Base-by-base conservation (phyloP, 2,797 vertebrate genomes). In the Pseudochaenichthys georgianus region DNA sequence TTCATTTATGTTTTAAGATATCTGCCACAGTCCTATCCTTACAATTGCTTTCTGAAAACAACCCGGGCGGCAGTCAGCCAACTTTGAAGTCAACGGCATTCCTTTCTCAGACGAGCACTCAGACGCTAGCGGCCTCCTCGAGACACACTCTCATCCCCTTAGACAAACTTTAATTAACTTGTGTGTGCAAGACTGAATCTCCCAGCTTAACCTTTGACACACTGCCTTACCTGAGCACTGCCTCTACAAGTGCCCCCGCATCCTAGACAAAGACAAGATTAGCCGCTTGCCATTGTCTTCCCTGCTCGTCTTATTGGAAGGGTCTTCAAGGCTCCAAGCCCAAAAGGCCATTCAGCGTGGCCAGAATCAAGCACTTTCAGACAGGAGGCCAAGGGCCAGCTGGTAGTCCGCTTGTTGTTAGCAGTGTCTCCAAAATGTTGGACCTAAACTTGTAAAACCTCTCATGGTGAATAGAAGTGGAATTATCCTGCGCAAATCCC, bases 401-500 rank as follows among this genome's bases (percentile, higher is more conserved):
- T 92, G 94, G 92, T 90, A 87, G 91, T 91, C 90, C 75, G 76
- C 87, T 88, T 81, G 77, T 89, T 89, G 88, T 91, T 90, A 91
- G 89, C 81, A 47, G 86, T 73, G 81, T 88, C 80, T 87, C 81
- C 77, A 80, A 92, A 89, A 74, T 86, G 92, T 92, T 91, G 90
- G 92, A 89, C 75, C 81, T 92, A 90, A 90, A 88, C 89, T 93
- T 90, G 92, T 93, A 92, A 94, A 93, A 89, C 85, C 90, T 87
- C 84, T 87, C 81, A 81, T 87, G 88, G 90, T 87, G 87, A 92
- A 90, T 85, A 91, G 88, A 91, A 89, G 86, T 86, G 87, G 89
- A 94, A 93, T 94, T 95, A 94, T 88, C 92, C 88, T 76, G 88
- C 86, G 90, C 88, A 94, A 93, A 94, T 94, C 92, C 91, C 81